Percentiles rank a stretch among this genome's conserved stretches.
phyloP scores from a whole-genome alignment of 1,140 invertebrate species.

The Metopolophium dirhodum region DNA sequence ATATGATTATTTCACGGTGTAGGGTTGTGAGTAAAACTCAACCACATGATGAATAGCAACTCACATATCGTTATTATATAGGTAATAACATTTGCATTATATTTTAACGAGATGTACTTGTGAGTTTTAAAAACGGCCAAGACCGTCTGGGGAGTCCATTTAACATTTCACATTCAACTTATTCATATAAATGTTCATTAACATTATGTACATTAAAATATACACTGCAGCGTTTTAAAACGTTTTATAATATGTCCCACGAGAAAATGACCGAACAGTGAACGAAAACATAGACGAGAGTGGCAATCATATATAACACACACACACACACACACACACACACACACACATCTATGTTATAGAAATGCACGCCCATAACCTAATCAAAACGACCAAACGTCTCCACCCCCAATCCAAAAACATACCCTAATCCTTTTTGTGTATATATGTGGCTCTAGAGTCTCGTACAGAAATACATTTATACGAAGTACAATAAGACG shows the following conservation, averaged over 20 bases:
- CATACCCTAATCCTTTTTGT: background rate
- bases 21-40: background rate
- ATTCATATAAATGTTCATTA: slow-evolving; percentile 32
- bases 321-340: background rate
- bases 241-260: slow-evolving; percentile 40
- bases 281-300: slow-evolving; percentile 5
- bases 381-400: slow-evolving; percentile 38
- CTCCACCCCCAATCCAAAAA: background rate
- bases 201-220: background rate
- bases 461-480: background rate
- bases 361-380: slow-evolving; percentile 22
- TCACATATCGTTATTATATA: background rate
- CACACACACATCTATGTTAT: background rate
- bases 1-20: background rate
- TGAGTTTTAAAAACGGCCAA: background rate
- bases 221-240: background rate
- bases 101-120: slow-evolving; percentile 23
- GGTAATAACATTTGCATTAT: slow-evolving; percentile 11
- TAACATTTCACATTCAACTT: slow-evolving; percentile 29
- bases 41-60: background rate
- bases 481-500: background rate
- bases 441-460: background rate
- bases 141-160: background rate
- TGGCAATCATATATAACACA: background rate
- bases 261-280: slow-evolving; percentile 10